Base-by-base conservation (phyloP, 2,113 vertebrate species). In the Rhabdornis inornatus region DNA sequence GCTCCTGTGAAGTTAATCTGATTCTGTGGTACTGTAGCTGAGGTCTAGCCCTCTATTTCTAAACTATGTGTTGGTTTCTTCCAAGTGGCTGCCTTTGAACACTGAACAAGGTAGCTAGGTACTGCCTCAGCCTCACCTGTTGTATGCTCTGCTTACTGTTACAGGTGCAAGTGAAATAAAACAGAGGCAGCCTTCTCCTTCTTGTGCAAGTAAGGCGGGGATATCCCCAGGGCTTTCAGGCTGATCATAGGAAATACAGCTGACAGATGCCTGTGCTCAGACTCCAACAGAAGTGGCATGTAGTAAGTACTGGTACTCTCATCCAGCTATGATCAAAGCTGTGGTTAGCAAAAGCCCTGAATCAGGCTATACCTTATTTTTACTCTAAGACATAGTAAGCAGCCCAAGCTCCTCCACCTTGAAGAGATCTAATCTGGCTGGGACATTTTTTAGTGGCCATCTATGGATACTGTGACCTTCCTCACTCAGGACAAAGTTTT, bases 1-100 rank as follows among this genome's bases (percentile, higher is more conserved):
- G 68, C 21, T 90, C 88, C 92, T 23, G 17, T 71, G 56, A 31
- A 84, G 57, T 40, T 89, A 92, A 91, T 89, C 83, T 93, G 80
- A 78, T 90, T 93, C 91, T 96, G 72, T 80, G 77, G 79, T 81
- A 56, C 40, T 81, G 40, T 49, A 86, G 28, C 47, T 86, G 78
- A 96, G n/a, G 69, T 90, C 68, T 93, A 86, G 56, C 56, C 64
- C 76, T 90, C 64, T 81, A 24, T 94, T 88, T 90, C 63, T 74
- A 31, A 93, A 64, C 18, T 20, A 15, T 39, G 1, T 71, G 33
- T 44, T 92, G 61, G 15, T 66, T 88, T 86, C 88, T 92, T 93
- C 87, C 39, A 78, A 89, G 68, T 20, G 33, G 6, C 50, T 86
- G 71, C 27, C 55, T 93, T 70, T 81, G 59, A 81, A 66, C 49